Evolutionary conservation across 2,797 vertebrate species (phyloP), one percentile per base, ranked within the genome.

Genomic region (Numenius phaeopus): DNA sequence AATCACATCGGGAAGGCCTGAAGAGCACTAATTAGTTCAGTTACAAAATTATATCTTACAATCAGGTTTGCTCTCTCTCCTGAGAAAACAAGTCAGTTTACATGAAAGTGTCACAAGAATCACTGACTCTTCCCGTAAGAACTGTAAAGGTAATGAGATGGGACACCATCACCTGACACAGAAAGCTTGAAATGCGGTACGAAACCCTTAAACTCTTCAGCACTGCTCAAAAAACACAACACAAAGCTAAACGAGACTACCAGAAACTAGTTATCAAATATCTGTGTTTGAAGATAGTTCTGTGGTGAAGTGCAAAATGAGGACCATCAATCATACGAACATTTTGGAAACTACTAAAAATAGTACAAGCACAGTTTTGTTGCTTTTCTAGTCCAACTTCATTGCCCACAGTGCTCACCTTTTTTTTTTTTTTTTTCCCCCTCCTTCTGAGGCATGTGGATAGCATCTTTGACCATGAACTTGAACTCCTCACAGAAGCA

Each of bases 11-110:
- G 14, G 10, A 93, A 90, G 59, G 79, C 46, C 49, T 82, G 69
- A 66, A 4, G 6, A 86, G 46, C 50, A 62, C 49, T 91, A 93
- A 94, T 94, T 83, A 97, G 62, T 73, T 67, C 18, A 91, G 78
- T 44, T 88, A 81, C 29, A 79, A 94, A 92, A 94, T 37, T 57
- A 1, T 39, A 65, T 21, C 30, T 90, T 86, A 91, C 20, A 37
- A 40, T 49, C 54, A 77, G 83, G 84, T 96, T 77, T 79, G 39
- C 24, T n/a, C 77, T 22, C 61, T 27, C 86, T 84, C 87, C 54
- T 79, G 77, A 93, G 83, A 64, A 73, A 93, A 76, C 34, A 81
- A 5, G 8, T 10, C 61, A 69, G 65, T 77, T 83, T 17, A 7
- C 12, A 55, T 3, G 1, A 16, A 75, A 70, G 19, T 17, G 27